Evolutionary conservation across 2,888 invertebrate species (phyloP).

Genomic region (Nipponacmea schrenckii): DNA sequence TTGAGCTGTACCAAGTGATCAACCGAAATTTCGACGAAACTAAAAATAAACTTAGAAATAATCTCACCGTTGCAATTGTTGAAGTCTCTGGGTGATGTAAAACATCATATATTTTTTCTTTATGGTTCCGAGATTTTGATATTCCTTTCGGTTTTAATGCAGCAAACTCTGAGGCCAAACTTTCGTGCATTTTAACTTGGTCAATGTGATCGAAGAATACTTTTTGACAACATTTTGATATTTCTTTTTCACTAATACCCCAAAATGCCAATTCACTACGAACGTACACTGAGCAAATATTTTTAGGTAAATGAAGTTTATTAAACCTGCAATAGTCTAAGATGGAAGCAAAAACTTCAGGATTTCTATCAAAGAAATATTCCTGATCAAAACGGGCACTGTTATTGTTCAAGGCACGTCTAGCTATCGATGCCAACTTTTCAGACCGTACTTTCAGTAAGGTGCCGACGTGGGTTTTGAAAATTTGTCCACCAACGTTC

Average conservation of each 20-base stretch:
- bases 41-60: too few species aligned
- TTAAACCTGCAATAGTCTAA: conserved; percentile 45
- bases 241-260: conserved; percentile 36
- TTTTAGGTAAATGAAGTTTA: conserved; percentile 44
- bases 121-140: not conserved
- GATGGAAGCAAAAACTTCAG: conserved; percentile 41
- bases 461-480: conserved; percentile 18
- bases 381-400: conserved; percentile 15
- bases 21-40: too few species aligned
- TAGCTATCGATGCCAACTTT: not conserved
- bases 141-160: conserved; percentile 24
- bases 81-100: conserved; percentile 43
- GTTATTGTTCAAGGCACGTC: not conserved
- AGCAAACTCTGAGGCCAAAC: conserved; percentile 36
- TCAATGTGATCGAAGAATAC: conserved; percentile 36
- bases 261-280: conserved; percentile 45
- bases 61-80: conserved; percentile 34
- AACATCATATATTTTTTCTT: conserved; percentile 37
- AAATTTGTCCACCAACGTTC: conserved; percentile 20
- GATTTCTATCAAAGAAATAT: conserved; percentile 53
- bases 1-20: too few species aligned
- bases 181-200: conserved; percentile 35
- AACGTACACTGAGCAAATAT: conserved; percentile 37
- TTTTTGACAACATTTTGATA: conserved; percentile 46
- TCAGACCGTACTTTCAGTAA: not conserved